These are phyloP conservation scores for Pseudanteris insignis DNA, from an alignment of 2,888 invertebrate genomes.

Conservation along the genomic window DNA sequence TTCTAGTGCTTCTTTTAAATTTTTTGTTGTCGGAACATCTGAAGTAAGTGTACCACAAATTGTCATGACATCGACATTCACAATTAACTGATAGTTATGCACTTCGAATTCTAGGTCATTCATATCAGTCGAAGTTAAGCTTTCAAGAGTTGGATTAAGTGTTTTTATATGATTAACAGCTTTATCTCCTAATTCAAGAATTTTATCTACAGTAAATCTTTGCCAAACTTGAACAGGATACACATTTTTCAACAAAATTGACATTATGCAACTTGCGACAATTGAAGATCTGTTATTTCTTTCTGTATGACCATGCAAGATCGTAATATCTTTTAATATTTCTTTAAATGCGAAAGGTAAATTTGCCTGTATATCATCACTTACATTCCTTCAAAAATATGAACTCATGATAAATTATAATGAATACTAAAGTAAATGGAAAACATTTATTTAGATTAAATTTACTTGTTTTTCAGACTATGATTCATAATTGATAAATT, in stretches of 20 bases:
- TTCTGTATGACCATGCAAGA: slow-evolving; percentile 60
- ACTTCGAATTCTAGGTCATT: slow-evolving; percentile 47
- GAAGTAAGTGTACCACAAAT: slow-evolving; percentile 57
- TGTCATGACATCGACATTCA: slow-evolving; percentile 57
- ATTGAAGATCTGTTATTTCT: slow-evolving; percentile 57
- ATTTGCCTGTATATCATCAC: slow-evolving; percentile 54
- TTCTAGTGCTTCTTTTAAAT: slow-evolving; percentile 53
- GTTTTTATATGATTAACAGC: slow-evolving; percentile 49
- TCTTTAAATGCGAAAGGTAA: slow-evolving; percentile 56
- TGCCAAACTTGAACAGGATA: slow-evolving; percentile 58
- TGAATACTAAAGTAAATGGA: no score
- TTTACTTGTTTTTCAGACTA: no score
- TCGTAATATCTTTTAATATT: slow-evolving; percentile 39
- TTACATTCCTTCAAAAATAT: no score
- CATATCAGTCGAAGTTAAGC: slow-evolving; percentile 55
- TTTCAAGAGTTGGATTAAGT: slow-evolving; percentile 50
- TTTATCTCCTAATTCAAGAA: slow-evolving; percentile 53
- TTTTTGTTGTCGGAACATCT: slow-evolving; percentile 51
- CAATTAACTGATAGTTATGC: slow-evolving; percentile 48
- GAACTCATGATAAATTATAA: no score
- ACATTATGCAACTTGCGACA: slow-evolving; percentile 54
- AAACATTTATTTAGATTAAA: no score
- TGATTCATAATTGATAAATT: no score
- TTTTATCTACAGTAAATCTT: slow-evolving; percentile 55
- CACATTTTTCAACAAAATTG: slow-evolving; percentile 54